Evolutionary conservation across 2,888 invertebrate genomes (phyloP), one percentile per base, ranked within the genome.

Genomic region (Physocephala rufipes): DNA sequence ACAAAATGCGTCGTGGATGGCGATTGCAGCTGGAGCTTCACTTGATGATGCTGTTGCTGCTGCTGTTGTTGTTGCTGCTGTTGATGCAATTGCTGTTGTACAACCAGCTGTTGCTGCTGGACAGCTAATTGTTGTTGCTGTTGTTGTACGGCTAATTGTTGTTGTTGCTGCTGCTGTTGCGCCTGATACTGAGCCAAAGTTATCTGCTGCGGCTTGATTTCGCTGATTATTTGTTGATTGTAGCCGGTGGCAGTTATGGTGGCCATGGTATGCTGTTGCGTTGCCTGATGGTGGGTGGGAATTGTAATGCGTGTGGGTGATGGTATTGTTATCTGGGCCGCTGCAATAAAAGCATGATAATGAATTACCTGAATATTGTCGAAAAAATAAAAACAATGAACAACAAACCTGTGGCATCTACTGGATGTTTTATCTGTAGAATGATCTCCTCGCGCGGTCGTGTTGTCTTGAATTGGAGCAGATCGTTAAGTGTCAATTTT

Each of bases 371-470:
- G 53, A 69, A 36, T 16, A 67, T n/a, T 30, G 51, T 53, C 16
- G 15, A 19, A 55, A 19, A 64, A n/a, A 13, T 59, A 51, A n/a
- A n/a, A n/a, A n/a, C 21, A 15, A 16, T 1, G 36, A 19, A n/a
- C 43, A 5, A 59, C 76, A 70, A 74, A 78, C 84, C 80, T 69
- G 82, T 79, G 0, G 79, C 74, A 74, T 82, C 84, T 9, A 80
- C 36, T 12, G 83, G 83, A 78, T 85, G 85, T 76, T 85, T 84
- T 65, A 84, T 82, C 65, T 84, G 85, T 55, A 84, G 75, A 19
- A 84, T 85, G 36, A 85, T 84, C 75, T 85, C 85, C 12, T 85
- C 85, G 5, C 83, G 80, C 1, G 84, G 85, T 1, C 84, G 79
- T 55, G 82, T 70, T 12, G 81, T 75, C 74, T 85, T 85, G 36